Evolutionary conservation across 2,888 invertebrate species (phyloP).

Genomic region (Balanococcus diminutus): DNA sequence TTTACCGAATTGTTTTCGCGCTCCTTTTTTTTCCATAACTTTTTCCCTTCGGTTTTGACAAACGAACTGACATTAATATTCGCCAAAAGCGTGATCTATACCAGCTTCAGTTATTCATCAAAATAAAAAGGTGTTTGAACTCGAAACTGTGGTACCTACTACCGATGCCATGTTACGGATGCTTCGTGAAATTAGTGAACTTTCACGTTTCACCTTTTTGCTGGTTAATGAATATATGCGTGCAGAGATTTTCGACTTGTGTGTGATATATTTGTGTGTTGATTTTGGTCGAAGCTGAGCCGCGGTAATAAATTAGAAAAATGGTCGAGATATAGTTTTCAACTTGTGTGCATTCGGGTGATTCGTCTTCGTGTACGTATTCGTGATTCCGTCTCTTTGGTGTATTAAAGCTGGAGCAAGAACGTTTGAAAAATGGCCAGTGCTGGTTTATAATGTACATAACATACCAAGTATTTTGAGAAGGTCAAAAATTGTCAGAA

Average conservation of each 20-base stretch:
- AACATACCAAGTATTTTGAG: too few relatives aligned
- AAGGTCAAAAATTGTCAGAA: too few relatives aligned
- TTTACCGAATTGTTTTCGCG: constrained; percentile 23
- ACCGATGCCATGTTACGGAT: neutral
- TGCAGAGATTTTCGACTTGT: neutral
- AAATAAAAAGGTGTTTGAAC: constrained; percentile 42
- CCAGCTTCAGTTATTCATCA: constrained; percentile 39
- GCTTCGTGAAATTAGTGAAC: constrained; percentile 1
- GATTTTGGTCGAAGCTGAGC: neutral
- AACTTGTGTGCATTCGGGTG: neutral
- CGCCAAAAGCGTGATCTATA: constrained; percentile 36
- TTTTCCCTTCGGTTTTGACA: neutral
- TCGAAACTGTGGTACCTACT: neutral
- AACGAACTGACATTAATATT: constrained; percentile 22
- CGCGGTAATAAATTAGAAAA: neutral
- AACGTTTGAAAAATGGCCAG: too few relatives aligned
- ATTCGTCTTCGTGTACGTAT: too few relatives aligned
- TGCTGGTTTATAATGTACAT: too few relatives aligned
- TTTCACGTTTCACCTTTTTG: constrained; percentile 4
- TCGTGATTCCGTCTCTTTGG: too few relatives aligned
- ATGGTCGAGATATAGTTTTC: neutral
- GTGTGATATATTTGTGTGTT: constrained; percentile 10
- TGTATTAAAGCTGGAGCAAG: too few relatives aligned
- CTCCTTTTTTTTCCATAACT: constrained; percentile 20
- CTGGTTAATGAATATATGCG: neutral